These are phyloP conservation scores for Nesospiza acunhae DNA, from an alignment of 2,113 vertebrate genomes.

Conservation along the genomic window DNA sequence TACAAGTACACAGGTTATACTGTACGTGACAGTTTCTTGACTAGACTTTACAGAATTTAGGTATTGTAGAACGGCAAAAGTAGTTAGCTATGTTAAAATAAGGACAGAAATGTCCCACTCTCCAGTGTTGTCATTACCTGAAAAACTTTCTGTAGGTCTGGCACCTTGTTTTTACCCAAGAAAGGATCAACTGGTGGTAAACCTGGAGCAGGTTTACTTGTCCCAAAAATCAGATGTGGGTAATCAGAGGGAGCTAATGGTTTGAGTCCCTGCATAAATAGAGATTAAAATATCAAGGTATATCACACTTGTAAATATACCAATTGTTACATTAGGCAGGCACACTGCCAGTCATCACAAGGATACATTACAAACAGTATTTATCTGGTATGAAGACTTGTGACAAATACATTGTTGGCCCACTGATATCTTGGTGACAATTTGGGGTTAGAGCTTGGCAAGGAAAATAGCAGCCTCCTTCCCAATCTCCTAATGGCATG, in stretches of 20 bases:
- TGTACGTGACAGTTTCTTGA: background rate
- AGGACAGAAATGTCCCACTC: background rate
- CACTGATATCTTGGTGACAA: background rate
- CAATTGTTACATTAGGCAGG: background rate
- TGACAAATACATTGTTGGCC: background rate
- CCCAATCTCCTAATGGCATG: background rate
- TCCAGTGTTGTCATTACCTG: conserved; percentile 78
- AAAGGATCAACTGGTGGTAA: conserved; percentile 65
- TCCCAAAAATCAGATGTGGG: conserved; percentile 81
- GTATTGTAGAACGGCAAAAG: background rate
- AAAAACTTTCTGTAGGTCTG: conserved; percentile 88
- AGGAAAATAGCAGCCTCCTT: background rate
- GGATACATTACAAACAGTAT: background rate
- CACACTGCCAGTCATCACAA: background rate
- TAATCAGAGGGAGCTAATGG: conserved; percentile 76
- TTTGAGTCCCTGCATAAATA: conserved; percentile 83
- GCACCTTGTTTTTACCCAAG: conserved; percentile 81
- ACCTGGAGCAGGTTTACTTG: conserved; percentile 79
- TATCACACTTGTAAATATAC: background rate
- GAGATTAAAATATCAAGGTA: conserved; percentile 47
- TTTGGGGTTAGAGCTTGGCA: background rate
- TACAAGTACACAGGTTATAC: background rate
- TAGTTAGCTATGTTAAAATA: background rate
- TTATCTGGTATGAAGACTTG: background rate
- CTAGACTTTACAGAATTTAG: background rate